phyloP scores from a whole-genome alignment of 2,888 invertebrate species.

The Bimastos eiseni region DNA sequence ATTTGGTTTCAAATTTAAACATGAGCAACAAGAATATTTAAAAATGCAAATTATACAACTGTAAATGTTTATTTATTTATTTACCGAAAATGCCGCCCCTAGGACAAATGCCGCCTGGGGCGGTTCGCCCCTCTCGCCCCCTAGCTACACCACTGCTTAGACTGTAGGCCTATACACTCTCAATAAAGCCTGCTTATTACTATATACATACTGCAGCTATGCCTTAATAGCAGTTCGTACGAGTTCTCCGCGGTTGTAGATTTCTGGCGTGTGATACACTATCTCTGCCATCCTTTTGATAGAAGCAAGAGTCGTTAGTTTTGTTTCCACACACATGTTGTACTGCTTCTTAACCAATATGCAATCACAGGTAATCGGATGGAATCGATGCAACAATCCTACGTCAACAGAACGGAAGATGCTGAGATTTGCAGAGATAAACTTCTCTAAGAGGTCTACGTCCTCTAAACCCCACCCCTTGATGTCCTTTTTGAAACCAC shows the following conservation, averaged over 20 bases:
- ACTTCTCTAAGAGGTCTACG: slow-evolving; percentile 87
- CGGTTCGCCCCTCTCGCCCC: too few species aligned
- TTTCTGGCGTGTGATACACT: slow-evolving; percentile 45
- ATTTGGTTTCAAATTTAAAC: too few species aligned
- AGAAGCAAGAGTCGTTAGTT: slow-evolving; percentile 74
- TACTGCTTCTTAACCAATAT: slow-evolving; percentile 78
- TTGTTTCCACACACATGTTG: slow-evolving; percentile 89
- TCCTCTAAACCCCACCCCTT: slow-evolving; percentile 96
- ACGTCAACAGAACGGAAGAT: slow-evolving; percentile 86
- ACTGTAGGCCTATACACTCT: too few species aligned
- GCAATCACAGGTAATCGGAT: slow-evolving; percentile 83
- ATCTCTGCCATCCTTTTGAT: slow-evolving; percentile 50
- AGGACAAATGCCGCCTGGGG: too few species aligned
- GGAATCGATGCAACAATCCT: slow-evolving; percentile 88
- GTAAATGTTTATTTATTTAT: too few species aligned
- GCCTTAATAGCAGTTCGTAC: not conserved
- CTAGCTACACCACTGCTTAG: too few species aligned
- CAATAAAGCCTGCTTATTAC: too few species aligned
- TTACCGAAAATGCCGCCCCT: too few species aligned
- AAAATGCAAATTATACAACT: too few species aligned
- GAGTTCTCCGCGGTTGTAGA: slow-evolving; percentile 31
- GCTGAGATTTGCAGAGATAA: slow-evolving; percentile 68
- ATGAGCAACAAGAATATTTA: too few species aligned
- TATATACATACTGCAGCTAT: not conserved
- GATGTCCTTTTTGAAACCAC: slow-evolving; percentile 88